Base-by-base conservation (phyloP, 2,888 invertebrate species). In the Hydroisotoma schaefferi region DNA sequence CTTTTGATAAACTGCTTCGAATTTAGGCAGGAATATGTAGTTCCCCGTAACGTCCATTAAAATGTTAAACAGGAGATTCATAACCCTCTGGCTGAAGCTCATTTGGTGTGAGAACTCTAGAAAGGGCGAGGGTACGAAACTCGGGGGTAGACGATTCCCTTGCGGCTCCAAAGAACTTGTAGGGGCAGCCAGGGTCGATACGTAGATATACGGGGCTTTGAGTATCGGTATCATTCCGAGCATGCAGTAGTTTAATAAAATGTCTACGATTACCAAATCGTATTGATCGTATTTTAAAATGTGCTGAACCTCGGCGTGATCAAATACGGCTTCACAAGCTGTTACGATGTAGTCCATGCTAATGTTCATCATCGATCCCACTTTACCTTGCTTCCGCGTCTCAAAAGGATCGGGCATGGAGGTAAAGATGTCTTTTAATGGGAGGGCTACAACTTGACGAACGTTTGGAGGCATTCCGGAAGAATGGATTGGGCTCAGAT, bases 181-280 rank as follows among this genome's bases (percentile, higher is more conserved):
- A 4, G 63, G 58, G 2, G 63, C 59, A 15, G 65, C 52, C 29
- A 63, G 48, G 4, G 68, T 65, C 1, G 63, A 20, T 2, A 65
- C 37, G 10, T 57, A 61, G 38, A 64, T 58, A 22, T 44, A 49
- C 10, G 63, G 61, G 20, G 55, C 47, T 29, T 61, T 48, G 12
- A 63, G 26, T 2, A 40, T 1, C 5, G 51, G 53, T 0, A 64
- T 40, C 1, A 61, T 20, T 23, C 67, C 67, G 28, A 55, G 44
- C n/a, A 78, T 69, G 6, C 80, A 80, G 67, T 82, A 81, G 68
- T 79, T 79, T 20, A 80, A 68, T 67, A 81, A 79, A 47, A 67
- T 57, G 40, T 73, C 73, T 4, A 72, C 63, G 18, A 76, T 55
- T 4, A 74, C 63, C 15, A 76, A 49, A 55, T 76, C 75, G 56